Conservation (phyloP, 1,140 invertebrate genomes). For the Halictus rubicundus region DNA sequence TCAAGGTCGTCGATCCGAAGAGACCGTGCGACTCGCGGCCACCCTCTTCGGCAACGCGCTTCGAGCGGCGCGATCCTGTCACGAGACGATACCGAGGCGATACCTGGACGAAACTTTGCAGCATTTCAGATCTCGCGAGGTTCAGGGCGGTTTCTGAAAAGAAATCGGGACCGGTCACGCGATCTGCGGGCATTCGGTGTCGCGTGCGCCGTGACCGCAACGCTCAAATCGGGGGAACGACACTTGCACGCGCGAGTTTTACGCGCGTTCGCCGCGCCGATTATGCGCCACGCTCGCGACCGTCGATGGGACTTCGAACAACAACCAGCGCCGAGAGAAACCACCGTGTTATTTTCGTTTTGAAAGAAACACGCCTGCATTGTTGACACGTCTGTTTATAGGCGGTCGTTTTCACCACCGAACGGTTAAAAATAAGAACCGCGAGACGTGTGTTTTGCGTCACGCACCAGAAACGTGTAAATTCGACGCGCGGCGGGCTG, state of each 20-base stretch:
- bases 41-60: too few species aligned
- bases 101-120: neutral
- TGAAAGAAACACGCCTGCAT: neutral
- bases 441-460: too few species aligned
- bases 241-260: too few species aligned
- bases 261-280: too few species aligned
- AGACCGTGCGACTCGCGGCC: too few species aligned
- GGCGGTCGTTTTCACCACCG: neutral
- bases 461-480: too few species aligned
- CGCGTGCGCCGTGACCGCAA: too few species aligned
- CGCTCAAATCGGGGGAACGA: too few species aligned
- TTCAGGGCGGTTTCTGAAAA: conserved; percentile 39
- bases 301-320: neutral
- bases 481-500: too few species aligned
- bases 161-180: conserved; percentile 33
- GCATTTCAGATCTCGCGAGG: conserved; percentile 18
- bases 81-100: neutral
- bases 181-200: too few species aligned
- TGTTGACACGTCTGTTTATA: conserved; percentile 3
- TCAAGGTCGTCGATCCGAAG: neutral
- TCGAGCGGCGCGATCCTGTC: neutral
- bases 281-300: too few species aligned
- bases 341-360: neutral
- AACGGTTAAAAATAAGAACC: neutral
- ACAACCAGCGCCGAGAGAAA: neutral